phyloP scores from a whole-genome alignment of 2,888 invertebrate species.

The Pandemis corylana region DNA sequence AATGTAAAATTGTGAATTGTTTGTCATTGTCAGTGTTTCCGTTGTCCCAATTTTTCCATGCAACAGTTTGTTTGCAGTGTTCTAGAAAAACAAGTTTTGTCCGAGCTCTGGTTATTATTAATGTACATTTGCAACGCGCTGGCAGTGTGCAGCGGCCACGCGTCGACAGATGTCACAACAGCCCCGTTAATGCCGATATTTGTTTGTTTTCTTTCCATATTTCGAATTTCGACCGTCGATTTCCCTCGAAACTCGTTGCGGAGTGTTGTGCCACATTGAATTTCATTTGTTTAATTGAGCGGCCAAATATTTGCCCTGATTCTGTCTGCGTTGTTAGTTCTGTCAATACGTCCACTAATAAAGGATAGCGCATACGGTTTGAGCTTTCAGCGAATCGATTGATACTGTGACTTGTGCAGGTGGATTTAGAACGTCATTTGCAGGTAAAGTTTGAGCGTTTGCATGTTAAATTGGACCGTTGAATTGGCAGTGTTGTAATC shows the following conservation, averaged over 20 bases:
- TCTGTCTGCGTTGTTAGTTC: slow-evolving; percentile 73
- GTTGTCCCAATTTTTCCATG: slow-evolving; percentile 42
- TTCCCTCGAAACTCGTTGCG: slow-evolving; percentile 54
- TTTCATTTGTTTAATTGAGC: slow-evolving; percentile 79
- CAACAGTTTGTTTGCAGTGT: slow-evolving; percentile 43
- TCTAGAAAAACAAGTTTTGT: slow-evolving; percentile 44
- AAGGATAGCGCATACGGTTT: slow-evolving; percentile 61
- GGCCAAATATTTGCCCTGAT: slow-evolving; percentile 75
- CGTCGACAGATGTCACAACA: slow-evolving; percentile 72
- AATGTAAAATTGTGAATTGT: slow-evolving; percentile 43
- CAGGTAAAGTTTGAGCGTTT: slow-evolving; percentile 50
- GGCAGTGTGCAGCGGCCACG: slow-evolving; percentile 38
- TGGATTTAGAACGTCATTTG: slow-evolving; percentile 49
- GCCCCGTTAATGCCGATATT: slow-evolving; percentile 50
- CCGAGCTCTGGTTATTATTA: slow-evolving; percentile 40
- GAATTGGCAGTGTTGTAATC: slow-evolving; percentile 51
- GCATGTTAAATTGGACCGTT: slow-evolving; percentile 55
- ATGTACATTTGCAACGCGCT: slow-evolving; percentile 40
- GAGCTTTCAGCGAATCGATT: slow-evolving; percentile 45
- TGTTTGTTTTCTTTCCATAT: slow-evolving; percentile 57
- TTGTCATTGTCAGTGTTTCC: slow-evolving; percentile 44
- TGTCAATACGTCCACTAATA: slow-evolving; percentile 77
- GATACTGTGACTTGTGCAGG: slow-evolving; percentile 54
- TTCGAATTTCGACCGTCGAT: slow-evolving; percentile 49
- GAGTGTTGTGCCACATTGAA: slow-evolving; percentile 60